Evolutionary conservation across 2,797 vertebrate genomes (phyloP).

Genomic region (Pitangus sulphuratus): DNA sequence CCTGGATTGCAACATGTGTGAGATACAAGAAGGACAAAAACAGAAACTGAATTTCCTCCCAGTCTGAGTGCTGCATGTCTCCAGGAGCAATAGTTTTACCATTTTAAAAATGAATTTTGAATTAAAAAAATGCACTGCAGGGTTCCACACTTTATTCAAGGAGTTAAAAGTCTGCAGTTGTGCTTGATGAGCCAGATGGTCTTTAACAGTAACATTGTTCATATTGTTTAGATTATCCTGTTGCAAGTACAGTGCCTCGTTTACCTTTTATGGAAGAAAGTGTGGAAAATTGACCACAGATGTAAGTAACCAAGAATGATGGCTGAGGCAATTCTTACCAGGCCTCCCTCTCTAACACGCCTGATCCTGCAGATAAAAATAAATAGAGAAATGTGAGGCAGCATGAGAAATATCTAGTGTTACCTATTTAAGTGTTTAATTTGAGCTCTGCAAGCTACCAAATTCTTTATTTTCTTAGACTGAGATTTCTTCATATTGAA

Average conservation of each 20-base stretch:
- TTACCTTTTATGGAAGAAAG: conserved; percentile 90
- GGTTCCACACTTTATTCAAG: conserved; percentile 73
- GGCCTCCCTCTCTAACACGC: conserved; percentile 71
- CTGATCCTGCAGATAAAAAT: conserved; percentile 81
- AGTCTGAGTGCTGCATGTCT: neutral
- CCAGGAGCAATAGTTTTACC: neutral
- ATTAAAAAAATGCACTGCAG: neutral
- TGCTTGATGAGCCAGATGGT: conserved; percentile 80
- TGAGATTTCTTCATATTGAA: conserved; percentile 48
- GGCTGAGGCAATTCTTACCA: conserved; percentile 78
- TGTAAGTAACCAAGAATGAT: conserved; percentile 80
- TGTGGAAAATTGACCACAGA: conserved; percentile 84
- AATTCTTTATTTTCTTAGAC: conserved; percentile 66
- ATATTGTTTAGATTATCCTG: conserved; percentile 86
- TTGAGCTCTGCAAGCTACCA: conserved; percentile 66
- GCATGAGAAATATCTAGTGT: conserved; percentile 58
- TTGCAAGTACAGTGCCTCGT: conserved; percentile 81
- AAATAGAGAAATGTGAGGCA: conserved; percentile 73
- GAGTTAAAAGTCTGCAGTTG: conserved; percentile 81
- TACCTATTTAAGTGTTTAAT: conserved; percentile 73
- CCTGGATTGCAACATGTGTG: neutral
- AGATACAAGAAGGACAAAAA: neutral
- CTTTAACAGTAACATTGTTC: conserved; percentile 81
- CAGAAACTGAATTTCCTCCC: neutral
- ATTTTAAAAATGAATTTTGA: conserved; percentile 29